phyloP scores from a whole-genome alignment of 2,888 invertebrate species.

The Villa cingulata region DNA sequence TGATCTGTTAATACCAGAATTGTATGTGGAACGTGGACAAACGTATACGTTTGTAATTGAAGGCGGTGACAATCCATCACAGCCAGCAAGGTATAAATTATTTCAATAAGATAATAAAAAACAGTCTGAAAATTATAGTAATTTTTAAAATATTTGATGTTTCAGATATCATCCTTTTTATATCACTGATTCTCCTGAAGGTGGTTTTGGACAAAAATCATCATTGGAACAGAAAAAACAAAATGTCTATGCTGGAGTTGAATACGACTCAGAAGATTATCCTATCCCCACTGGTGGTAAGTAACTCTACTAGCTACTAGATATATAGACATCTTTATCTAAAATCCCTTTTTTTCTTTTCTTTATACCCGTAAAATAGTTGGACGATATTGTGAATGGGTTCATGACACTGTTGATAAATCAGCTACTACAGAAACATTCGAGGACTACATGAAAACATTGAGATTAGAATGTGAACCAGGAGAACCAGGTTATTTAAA shows the following conservation, averaged over 20 bases:
- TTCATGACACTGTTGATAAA: conserved; percentile 62
- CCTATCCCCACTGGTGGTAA: conserved; percentile 65
- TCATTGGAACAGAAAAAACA: conserved; percentile 56
- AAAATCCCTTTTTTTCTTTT: background rate
- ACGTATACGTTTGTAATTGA: conserved; percentile 78
- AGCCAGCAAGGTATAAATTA: conserved; percentile 54
- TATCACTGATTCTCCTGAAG: conserved; percentile 73
- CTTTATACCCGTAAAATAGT: conserved; percentile 33
- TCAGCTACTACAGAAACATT: conserved; percentile 59
- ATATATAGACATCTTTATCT: background rate
- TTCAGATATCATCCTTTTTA: conserved; percentile 77
- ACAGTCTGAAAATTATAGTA: too few relatives aligned
- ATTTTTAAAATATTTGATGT: background rate
- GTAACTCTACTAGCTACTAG: too few relatives aligned
- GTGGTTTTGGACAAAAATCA: conserved; percentile 70
- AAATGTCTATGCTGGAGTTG: conserved; percentile 68
- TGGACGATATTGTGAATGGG: conserved; percentile 80
- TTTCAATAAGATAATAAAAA: too few relatives aligned
- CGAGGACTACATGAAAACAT: conserved; percentile 59
- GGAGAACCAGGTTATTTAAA: conserved; percentile 63
- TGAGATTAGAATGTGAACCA: conserved; percentile 59
- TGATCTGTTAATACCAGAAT: conserved; percentile 75
- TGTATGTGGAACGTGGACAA: conserved; percentile 73
- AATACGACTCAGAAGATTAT: conserved; percentile 59
- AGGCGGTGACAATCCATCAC: conserved; percentile 66